These are phyloP conservation scores for Archocentrus centrarchus DNA, from an alignment of 2,113 vertebrate genomes.

Conservation along the genomic window DNA sequence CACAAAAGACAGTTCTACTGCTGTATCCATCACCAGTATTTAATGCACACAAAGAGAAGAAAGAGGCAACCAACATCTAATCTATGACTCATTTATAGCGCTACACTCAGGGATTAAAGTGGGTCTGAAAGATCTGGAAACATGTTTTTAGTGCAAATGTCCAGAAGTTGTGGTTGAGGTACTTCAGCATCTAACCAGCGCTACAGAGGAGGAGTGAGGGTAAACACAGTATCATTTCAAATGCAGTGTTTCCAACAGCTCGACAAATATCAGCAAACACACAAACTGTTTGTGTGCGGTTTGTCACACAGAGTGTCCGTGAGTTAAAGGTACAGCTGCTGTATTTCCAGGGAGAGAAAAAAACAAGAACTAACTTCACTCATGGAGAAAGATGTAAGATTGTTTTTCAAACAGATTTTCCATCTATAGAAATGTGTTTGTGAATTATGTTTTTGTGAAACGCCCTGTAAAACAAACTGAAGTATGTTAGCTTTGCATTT, in stretches of 20 bases:
- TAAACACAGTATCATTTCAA: not conserved
- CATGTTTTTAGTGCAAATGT: not conserved
- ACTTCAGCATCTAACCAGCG: not conserved
- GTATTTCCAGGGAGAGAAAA: not conserved
- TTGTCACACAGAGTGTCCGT: not conserved
- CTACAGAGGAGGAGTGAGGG: not conserved
- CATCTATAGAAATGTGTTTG: too few relatives aligned
- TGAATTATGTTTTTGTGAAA: not conserved
- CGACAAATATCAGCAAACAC: not conserved
- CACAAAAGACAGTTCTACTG: not conserved
- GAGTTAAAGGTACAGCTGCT: not conserved
- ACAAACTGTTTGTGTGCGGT: not conserved
- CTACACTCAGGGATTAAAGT: not conserved
- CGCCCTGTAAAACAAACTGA: not conserved
- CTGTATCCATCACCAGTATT: not conserved
- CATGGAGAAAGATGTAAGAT: fast-evolving
- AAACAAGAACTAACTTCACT: too few relatives aligned
- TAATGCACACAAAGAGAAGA: not conserved
- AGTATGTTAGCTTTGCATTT: not conserved
- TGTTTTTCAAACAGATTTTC: not conserved
- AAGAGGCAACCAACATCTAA: not conserved
- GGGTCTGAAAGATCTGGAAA: not conserved
- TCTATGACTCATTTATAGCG: not conserved
- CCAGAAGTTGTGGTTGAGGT: not conserved
- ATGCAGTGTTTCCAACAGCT: not conserved